Percentiles rank a stretch among this genome's conserved stretches.
phyloP scores from a whole-genome alignment of 37 sponge, comb jelly and placozoan genomes.

The Mnemiopsis leidyi region DNA sequence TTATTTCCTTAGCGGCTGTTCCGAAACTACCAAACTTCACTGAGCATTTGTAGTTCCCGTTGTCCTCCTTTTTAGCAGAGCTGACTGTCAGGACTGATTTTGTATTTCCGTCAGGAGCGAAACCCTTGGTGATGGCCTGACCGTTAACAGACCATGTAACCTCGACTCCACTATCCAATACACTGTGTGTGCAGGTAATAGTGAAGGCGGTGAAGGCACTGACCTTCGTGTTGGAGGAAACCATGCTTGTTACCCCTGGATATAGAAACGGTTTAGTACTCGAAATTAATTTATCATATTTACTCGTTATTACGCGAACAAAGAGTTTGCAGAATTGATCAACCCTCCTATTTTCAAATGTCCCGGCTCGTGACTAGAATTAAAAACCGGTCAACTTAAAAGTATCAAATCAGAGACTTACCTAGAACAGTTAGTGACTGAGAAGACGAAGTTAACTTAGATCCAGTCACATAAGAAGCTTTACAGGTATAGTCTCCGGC shows the following conservation, averaged over 20 bases:
- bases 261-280: no score
- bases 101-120: not conserved
- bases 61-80: not conserved
- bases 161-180: not conserved
- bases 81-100: not conserved
- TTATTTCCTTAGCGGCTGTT: not conserved
- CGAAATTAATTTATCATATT: no score
- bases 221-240: not conserved
- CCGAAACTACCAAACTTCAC: not conserved
- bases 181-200: not conserved
- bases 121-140: not conserved
- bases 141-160: not conserved
- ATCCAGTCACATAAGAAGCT: no score
- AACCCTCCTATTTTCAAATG: no score
- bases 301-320: no score
- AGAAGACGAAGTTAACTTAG: no score
- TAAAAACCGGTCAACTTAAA: no score
- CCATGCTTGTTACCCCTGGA: no score
- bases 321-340: no score
- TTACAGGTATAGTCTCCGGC: not conserved
- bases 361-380: no score
- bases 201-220: not conserved
- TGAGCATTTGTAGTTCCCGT: not conserved
- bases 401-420: no score
- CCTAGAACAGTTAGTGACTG: no score